Percentiles rank a stretch among this genome's conserved stretches.
Evolutionary conservation across 2,113 vertebrate genomes (phyloP).

Genomic region (Periophthalmodon schlosseri): DNA sequence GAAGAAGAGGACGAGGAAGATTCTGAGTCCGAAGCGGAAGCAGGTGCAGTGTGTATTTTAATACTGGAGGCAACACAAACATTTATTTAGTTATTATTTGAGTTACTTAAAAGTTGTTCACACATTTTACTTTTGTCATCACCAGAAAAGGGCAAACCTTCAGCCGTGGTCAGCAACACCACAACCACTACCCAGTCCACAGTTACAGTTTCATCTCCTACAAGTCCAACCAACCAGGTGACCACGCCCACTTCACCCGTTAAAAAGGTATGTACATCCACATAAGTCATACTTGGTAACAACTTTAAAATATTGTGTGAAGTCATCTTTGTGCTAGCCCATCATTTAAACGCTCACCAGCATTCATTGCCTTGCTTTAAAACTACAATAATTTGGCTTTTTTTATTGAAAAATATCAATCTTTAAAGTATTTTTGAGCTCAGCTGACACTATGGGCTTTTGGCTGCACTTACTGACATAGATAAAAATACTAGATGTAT

Average conservation of each 20-base stretch:
- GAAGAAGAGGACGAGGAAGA: conserved; percentile 98
- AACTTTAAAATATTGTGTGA: conserved; percentile 7
- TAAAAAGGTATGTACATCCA: conserved; percentile 87
- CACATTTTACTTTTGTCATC: conserved; percentile 30
- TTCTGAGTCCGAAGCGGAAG: conserved; percentile 95
- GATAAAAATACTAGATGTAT: background rate
- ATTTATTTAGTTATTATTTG: no score
- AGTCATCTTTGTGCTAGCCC: background rate
- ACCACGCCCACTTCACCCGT: conserved; percentile 89
- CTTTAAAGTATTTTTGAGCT: background rate
- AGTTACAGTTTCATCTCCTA: conserved; percentile 79
- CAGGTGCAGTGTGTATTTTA: conserved; percentile 74
- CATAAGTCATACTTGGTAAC: background rate
- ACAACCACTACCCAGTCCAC: conserved; percentile 71
- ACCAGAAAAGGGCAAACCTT: conserved; percentile 89
- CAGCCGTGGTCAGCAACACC: conserved; percentile 82
- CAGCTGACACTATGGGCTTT: background rate
- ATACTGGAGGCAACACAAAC: no score
- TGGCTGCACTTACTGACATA: background rate
- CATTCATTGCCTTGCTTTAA: background rate
- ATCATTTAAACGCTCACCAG: background rate
- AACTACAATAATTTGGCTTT: no score
- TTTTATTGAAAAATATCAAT: no score
- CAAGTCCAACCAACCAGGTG: conserved; percentile 83
- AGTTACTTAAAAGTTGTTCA: background rate